Evolutionary conservation across 2,113 vertebrate species (phyloP).

Genomic region (Aegotheles bennettii): DNA sequence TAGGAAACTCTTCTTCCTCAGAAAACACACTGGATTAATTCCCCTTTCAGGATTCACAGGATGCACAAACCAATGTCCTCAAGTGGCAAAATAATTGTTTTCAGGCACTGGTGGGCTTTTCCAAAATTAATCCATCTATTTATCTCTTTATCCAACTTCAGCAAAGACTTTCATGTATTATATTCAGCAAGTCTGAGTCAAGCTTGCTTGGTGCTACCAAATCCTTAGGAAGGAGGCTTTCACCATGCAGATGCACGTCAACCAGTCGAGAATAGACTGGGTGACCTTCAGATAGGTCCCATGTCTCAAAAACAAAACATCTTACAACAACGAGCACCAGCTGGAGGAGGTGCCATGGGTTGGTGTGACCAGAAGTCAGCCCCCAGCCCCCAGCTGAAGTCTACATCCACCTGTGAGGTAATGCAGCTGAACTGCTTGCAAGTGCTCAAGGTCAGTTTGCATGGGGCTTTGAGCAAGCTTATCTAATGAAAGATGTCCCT

Average conservation of each 20-base stretch:
- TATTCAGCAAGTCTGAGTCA: neutral
- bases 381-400: neutral
- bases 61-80: neutral
- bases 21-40: neutral
- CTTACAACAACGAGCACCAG: neutral
- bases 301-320: neutral
- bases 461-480: neutral
- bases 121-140: neutral
- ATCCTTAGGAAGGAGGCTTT: neutral
- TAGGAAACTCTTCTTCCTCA: neutral
- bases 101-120: neutral
- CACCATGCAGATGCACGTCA: neutral
- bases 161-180: neutral
- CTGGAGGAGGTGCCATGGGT: neutral
- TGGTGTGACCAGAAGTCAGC: neutral
- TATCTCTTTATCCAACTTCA: neutral
- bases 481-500: neutral
- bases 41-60: neutral
- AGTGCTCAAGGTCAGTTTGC: neutral
- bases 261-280: neutral
- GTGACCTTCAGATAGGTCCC: neutral
- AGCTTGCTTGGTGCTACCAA: neutral
- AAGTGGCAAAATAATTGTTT: neutral
- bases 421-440: neutral
- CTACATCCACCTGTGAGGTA: neutral